Conservation (phyloP, 1,140 invertebrate genomes). For the Calephelis nemesis region DNA sequence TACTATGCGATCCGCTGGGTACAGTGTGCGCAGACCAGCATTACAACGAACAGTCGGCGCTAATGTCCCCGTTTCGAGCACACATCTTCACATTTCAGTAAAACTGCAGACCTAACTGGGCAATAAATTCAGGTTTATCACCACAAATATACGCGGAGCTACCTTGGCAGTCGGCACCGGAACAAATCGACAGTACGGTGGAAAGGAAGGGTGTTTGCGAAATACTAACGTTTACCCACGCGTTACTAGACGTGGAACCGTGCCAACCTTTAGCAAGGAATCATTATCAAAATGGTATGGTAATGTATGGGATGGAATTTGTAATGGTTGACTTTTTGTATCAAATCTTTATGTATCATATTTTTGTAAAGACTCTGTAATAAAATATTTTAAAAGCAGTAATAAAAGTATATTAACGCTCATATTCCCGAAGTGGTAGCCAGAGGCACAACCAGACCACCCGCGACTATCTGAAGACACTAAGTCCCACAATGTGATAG, state of each 20-base stretch:
- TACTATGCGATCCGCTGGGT: not conserved
- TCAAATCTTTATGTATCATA: not conserved
- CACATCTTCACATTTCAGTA: slow-evolving; percentile 70
- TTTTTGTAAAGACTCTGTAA: too few relatives aligned
- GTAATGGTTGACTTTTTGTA: not conserved
- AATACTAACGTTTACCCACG: slow-evolving; percentile 12
- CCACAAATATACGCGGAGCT: slow-evolving; percentile 58
- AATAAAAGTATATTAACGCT: too few relatives aligned
- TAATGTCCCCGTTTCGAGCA: slow-evolving; percentile 52
- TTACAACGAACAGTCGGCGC: slow-evolving; percentile 39
- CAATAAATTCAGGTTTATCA: slow-evolving; percentile 77
- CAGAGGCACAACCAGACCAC: too few relatives aligned
- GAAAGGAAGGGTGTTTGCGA: slow-evolving; percentile 11
- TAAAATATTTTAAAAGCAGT: too few relatives aligned
- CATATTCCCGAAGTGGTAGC: too few relatives aligned
- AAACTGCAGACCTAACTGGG: slow-evolving; percentile 72
- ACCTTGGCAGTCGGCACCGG: slow-evolving; percentile 58
- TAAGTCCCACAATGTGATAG: too few relatives aligned
- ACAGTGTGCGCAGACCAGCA: not conserved
- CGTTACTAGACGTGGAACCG: slow-evolving; percentile 17
- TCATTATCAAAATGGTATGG: slow-evolving; percentile 19
- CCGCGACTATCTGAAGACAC: too few relatives aligned
- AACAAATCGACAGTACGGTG: slow-evolving; percentile 56
- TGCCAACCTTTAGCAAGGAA: slow-evolving; percentile 25
- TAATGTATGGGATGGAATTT: slow-evolving; percentile 10